Base-by-base conservation (phyloP, 2,888 invertebrate genomes). In the Aporophyla nigra region DNA sequence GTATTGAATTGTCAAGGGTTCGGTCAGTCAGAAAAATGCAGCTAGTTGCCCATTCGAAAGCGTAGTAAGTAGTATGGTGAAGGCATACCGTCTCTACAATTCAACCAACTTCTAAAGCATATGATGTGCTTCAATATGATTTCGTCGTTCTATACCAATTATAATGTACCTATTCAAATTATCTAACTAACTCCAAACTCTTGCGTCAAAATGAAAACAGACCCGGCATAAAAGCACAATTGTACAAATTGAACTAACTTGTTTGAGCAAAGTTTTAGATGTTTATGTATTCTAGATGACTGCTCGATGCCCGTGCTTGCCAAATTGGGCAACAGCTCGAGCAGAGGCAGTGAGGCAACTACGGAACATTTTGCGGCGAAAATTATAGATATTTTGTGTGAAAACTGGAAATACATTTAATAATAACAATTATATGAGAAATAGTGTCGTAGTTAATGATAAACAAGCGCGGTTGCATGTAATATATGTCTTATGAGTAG, bases 251-350 rank as follows among this genome's bases (percentile, higher is more conserved):
- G 53, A 54, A n/a, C 59, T 14, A 53, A 65, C 24, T 61, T 65
- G 9, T 46, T 74, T 43, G 7, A 5, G 27, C 27, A 19, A n/a
- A 24, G 61, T 61, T 81, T 51, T 21, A 54, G 19, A 66, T 24
- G 53, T 65, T 65, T 66, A 61, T 68, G 27, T 58, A 59, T 82
- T 79, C 63, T 76, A 68, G 77, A 79, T 76, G 68, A 54, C 46
- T 54, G 54, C 58, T 61, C 71, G 49, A 75, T 65, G 59, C 16
- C 9, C 27, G 59, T 54, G 53, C n/a, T 59, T 73, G 21, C 54
- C 21, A 62, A 84, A 79, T 82, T 67, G 49, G 49, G 74, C 66
- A 82, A 84, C 58, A 27, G 46, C 49, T 43, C 59, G 40, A 54
- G 74, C 27, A 12, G 53, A 63, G 71, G 24, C 24, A 51, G 49